Conservation (phyloP, 2,113 vertebrate genomes). For the Petrocephalus zakoni region DNA sequence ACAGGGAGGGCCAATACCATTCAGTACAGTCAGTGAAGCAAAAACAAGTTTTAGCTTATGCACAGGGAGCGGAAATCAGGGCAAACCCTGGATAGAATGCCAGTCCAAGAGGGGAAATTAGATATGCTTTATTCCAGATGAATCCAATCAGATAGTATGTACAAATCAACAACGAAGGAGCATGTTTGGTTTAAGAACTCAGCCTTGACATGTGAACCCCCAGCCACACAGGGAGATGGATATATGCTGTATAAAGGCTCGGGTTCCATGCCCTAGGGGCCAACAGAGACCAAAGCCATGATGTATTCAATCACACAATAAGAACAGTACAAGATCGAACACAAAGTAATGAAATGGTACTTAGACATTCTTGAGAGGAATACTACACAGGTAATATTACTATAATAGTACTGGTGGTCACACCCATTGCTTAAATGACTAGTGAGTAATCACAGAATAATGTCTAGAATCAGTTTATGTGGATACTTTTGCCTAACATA, state of each 20-base stretch:
- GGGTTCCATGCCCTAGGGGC: background rate
- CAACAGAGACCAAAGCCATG: background rate
- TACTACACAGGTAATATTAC: background rate
- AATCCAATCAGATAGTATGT: background rate
- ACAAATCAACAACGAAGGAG: background rate
- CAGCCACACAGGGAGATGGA: background rate
- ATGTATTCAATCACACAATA: background rate
- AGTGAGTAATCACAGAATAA: background rate
- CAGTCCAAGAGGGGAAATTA: background rate
- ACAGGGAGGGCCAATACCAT: background rate
- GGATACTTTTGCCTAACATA: background rate
- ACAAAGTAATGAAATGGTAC: background rate
- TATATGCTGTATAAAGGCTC: background rate
- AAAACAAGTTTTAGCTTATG: background rate
- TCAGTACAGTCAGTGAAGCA: background rate
- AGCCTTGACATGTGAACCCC: background rate
- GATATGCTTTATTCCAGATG: background rate
- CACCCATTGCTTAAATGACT: background rate
- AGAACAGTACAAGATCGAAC: background rate
- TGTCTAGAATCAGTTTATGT: background rate
- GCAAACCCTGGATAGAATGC: background rate
- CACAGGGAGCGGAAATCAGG: background rate
- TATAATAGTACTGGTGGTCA: background rate
- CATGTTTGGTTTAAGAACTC: background rate
- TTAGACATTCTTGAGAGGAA: background rate